These are phyloP conservation scores for Aradus depressus DNA, from an alignment of 2,888 invertebrate genomes.

Conservation along the genomic window DNA sequence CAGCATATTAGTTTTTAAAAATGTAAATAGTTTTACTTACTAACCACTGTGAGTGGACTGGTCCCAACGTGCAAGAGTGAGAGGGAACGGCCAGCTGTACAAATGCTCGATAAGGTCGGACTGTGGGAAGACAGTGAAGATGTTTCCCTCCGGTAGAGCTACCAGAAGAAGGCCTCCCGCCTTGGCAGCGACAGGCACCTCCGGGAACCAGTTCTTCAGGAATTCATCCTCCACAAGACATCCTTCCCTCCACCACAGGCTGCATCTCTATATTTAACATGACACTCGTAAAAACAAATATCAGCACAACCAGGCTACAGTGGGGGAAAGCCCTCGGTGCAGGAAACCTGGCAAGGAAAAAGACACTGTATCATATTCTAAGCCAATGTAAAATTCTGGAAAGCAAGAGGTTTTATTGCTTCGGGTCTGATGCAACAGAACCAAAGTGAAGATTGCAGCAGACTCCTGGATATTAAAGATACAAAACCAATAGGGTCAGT, in stretches of 20 bases:
- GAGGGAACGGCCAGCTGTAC: background rate
- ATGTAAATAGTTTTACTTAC: background rate
- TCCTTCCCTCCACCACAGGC: background rate
- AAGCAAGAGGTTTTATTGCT: no score
- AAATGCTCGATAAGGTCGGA: background rate
- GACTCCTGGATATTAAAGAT: no score
- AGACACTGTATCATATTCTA: no score
- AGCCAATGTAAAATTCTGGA: no score
- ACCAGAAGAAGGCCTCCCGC: background rate
- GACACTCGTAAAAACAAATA: background rate
- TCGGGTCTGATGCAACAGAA: no score
- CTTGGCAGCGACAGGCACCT: background rate
- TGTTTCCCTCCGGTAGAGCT: conserved; percentile 4
- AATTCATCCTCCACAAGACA: background rate
- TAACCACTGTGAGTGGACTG: background rate
- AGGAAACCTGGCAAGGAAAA: no score
- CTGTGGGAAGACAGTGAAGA: conserved; percentile 4
- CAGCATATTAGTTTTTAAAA: background rate
- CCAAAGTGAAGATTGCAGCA: no score
- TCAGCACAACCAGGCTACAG: background rate
- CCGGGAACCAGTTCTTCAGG: conserved; percentile 1
- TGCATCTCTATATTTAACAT: background rate
- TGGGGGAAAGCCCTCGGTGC: background rate
- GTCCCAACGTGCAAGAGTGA: background rate
- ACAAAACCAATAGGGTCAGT: no score